Base-by-base conservation (phyloP, 2,113 vertebrate species). In the Phylloscopus trochilus region DNA sequence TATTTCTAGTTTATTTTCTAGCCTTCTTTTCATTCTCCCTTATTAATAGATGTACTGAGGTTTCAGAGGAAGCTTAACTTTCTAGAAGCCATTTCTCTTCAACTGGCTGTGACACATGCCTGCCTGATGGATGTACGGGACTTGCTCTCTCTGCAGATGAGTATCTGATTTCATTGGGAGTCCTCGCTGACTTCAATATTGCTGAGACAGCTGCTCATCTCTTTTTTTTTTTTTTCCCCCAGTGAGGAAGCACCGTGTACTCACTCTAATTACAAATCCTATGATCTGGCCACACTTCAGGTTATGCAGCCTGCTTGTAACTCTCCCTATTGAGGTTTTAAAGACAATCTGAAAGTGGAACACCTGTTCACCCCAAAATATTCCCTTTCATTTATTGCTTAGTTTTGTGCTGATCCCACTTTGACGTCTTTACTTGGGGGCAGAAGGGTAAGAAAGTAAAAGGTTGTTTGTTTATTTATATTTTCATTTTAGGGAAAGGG, bases 31-130 rank as follows among this genome's bases (percentile, higher is more conserved):
- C 52, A 94, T 93, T 96, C 92, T 97, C 85, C 63, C 90, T 95
- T 96, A 96, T 97, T 97, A 96, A 96, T 96, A 97, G 96, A 96
- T 87, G 91, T 96, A 82, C 87, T 89, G 95, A 91, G 88, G 72
- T 95, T 96, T 97, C 96, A 94, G 86, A 93, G 91, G 79, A 91
- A 85, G 95, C 92, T 96, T 96, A 87, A 95, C 89, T 94, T 95
- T 97, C 95, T 96, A 84, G 93, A 97, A 96, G 93, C 84, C 90
- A 91, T 95, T 90, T 93, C 90, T 95, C 90, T 94, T 93, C 93
- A 91, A 73, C 88, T 89, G 77, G 95, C 93, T 89, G 89, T 96
- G 95, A 95, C 95, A 93, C 94, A 96, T 96, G 92, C 69, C 94
- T 6, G 68, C 88, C 85, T 97, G 97, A 97, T 92, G 68, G 86